A percentile compares a stretch with the other conserved stretches of the same genome.
phyloP scores from a whole-genome alignment of 1,140 invertebrate genomes.

The Drosophila kepulauana region DNA sequence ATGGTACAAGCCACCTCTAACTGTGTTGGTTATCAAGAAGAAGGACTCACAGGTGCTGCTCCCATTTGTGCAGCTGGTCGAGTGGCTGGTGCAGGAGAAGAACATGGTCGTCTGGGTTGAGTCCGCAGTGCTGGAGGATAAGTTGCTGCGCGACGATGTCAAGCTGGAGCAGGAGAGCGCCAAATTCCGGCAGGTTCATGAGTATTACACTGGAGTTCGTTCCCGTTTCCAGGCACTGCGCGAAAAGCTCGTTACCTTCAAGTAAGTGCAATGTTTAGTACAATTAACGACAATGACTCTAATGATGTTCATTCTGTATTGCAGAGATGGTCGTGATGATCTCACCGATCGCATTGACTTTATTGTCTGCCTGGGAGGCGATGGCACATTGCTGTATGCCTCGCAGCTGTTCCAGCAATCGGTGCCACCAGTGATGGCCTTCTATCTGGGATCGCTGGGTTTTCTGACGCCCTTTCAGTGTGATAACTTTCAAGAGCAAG shows the following conservation, averaged over 20 bases:
- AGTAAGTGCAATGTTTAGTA: constrained; percentile 56
- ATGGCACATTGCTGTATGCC: constrained; percentile 97
- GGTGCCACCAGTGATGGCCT: constrained; percentile 99
- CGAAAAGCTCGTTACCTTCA: constrained; percentile 94
- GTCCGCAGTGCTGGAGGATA: constrained; percentile 93
- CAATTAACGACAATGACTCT: not conserved
- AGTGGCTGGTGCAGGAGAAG: constrained; percentile 97
- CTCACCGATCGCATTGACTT: constrained; percentile 98
- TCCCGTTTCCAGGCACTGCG: constrained; percentile 90
- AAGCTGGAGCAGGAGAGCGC: constrained; percentile 66
- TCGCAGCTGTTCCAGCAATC: constrained; percentile 97
- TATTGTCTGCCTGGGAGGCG: constrained; percentile 97
- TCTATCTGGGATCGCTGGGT: constrained; percentile 97
- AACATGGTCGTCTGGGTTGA: constrained; percentile 98
- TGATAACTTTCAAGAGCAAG: constrained; percentile 97
- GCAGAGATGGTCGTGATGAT: constrained; percentile 93
- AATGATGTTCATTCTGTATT: not conserved
- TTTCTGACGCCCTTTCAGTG: constrained; percentile 98
- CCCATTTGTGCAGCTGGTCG: constrained; percentile 96
- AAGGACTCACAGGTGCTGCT: constrained; percentile 94
- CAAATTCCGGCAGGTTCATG: constrained; percentile 68
- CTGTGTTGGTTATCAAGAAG: constrained; percentile 98
- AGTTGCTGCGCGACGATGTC: constrained; percentile 88
- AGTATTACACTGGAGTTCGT: constrained; percentile 61
- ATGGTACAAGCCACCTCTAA: constrained; percentile 97